phyloP scores from a whole-genome alignment of 2,113 vertebrate species.

The Andinoacara biseriatus region DNA sequence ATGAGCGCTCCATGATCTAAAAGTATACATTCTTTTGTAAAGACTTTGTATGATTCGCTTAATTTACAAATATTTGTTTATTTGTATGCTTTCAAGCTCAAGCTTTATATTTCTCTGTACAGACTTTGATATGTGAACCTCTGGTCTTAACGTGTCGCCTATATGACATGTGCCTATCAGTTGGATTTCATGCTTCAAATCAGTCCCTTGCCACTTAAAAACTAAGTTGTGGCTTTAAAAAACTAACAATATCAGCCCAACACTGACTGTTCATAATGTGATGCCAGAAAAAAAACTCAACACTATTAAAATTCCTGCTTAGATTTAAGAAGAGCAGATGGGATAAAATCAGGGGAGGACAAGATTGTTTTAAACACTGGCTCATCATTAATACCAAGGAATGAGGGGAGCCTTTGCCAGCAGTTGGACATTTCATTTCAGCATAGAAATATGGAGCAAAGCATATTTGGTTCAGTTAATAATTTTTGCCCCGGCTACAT shows the following conservation, averaged over 20 bases:
- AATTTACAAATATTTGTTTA: neutral
- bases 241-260: conserved; percentile 54
- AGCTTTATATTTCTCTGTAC: neutral
- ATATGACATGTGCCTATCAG: conserved; percentile 65
- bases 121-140: conserved; percentile 20
- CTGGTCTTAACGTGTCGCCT: conserved; percentile 23
- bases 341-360: conserved; percentile 55
- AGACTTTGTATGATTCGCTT: neutral
- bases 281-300: conserved; percentile 42
- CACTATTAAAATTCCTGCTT: conserved; percentile 38
- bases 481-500: conserved; percentile 51
- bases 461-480: conserved; percentile 56
- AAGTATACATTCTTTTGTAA: neutral
- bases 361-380: conserved; percentile 48
- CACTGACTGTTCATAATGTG: conserved; percentile 45
- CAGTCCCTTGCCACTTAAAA: conserved; percentile 24
- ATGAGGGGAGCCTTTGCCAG: conserved; percentile 49
- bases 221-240: conserved; percentile 51
- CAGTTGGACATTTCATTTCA: conserved; percentile 52
- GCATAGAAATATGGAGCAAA: conserved; percentile 49
- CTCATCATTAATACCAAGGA: conserved; percentile 54
- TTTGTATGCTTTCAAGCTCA: neutral
- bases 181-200: conserved; percentile 35
- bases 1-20: neutral
- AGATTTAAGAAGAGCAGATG: conserved; percentile 41